phyloP scores from a whole-genome alignment of 2,797 vertebrate species.

The Scleropages formosus region DNA sequence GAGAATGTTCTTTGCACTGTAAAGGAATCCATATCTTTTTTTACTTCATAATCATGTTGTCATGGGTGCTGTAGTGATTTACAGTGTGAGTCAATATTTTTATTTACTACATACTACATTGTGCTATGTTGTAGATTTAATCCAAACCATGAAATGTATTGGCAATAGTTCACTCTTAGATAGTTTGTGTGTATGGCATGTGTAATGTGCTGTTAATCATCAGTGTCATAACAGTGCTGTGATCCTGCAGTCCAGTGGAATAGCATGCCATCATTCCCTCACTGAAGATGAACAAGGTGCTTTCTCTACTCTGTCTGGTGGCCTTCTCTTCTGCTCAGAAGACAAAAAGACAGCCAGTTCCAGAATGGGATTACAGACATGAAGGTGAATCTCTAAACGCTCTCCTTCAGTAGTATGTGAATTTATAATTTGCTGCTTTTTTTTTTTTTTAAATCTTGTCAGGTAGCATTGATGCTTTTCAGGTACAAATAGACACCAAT shows the following conservation, averaged over 20 bases:
- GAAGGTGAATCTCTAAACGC: slow-evolving; percentile 43
- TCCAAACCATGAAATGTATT: no score
- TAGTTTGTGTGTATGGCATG: no score
- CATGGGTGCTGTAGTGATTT: background rate
- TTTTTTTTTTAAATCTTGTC: no score
- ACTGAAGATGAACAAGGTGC: slow-evolving; percentile 43
- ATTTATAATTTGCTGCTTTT: background rate
- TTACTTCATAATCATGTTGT: no score
- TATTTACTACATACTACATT: background rate
- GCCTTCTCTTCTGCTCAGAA: slow-evolving; percentile 58
- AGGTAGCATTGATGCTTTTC: background rate
- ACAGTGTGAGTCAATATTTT: background rate
- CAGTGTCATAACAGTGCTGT: background rate
- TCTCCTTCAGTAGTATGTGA: background rate
- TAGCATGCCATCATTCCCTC: slow-evolving; percentile 32
- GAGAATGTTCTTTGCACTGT: no score
- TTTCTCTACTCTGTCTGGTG: slow-evolving; percentile 61
- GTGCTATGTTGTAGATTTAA: background rate
- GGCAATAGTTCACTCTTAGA: no score
- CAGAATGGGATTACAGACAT: slow-evolving; percentile 56
- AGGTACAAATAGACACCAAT: background rate
- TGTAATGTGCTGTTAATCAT: no score
- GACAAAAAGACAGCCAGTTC: slow-evolving; percentile 56
- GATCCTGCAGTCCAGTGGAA: background rate
- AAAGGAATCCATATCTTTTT: no score